A percentile compares a stretch with the other conserved stretches of the same genome.
phyloP scores from a whole-genome alignment of 2,888 invertebrate genomes.

The Stenolophus ochropezus region DNA sequence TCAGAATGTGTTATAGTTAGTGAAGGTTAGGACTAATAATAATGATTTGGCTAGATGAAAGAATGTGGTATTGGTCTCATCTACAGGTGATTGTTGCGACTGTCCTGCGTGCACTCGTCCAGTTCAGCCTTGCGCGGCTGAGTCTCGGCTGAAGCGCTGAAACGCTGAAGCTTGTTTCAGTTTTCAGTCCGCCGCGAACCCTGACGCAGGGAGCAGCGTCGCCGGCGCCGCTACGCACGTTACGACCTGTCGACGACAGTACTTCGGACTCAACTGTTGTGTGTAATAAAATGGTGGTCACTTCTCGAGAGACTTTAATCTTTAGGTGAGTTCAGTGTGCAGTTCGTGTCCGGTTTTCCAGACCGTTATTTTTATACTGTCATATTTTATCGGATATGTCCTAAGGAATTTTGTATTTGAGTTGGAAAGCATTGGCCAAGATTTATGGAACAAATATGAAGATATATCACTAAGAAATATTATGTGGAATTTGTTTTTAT shows the following conservation, averaged over 20 bases:
- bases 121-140: background rate
- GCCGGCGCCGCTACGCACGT: background rate
- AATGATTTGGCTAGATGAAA: too few relatives aligned
- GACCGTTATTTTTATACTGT: conserved; percentile 43
- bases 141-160: background rate
- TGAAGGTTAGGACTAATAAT: too few relatives aligned
- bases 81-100: conserved; percentile 17
- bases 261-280: background rate
- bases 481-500: conserved; percentile 42
- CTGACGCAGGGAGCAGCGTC: too few relatives aligned
- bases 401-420: conserved; percentile 45
- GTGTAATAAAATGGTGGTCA: conserved; percentile 2
- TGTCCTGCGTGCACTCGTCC: background rate
- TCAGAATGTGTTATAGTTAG: too few relatives aligned
- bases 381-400: conserved; percentile 46
- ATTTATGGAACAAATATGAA: conserved; percentile 48
- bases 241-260: background rate
- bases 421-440: conserved; percentile 34
- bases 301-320: conserved; percentile 17
- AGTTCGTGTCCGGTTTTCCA: conserved; percentile 1
- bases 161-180: too few relatives aligned
- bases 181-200: conserved; percentile 52
- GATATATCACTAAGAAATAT: conserved; percentile 43
- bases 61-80: too few relatives aligned
- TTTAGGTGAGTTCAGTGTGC: conserved; percentile 3